Conservation (phyloP, 1,140 invertebrate species). For the Dinoponera quadriceps region DNA sequence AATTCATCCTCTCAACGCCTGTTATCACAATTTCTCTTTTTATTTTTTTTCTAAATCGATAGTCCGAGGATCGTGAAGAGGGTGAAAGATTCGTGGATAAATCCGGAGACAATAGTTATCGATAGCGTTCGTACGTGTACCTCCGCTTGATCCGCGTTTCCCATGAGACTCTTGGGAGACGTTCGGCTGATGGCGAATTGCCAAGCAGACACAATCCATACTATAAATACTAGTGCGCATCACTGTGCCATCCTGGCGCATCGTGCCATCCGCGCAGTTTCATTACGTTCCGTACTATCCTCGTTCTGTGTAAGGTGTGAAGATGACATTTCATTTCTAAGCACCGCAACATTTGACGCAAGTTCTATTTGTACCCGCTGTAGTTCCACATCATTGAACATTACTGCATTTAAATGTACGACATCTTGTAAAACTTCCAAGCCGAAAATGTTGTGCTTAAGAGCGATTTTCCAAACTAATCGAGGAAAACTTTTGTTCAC, state of each 20-base stretch:
- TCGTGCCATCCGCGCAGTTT: slow-evolving; percentile 60
- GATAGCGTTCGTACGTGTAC: slow-evolving; percentile 32
- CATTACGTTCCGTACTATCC: slow-evolving; percentile 69
- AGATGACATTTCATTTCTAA: too few species aligned
- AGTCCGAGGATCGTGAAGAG: not conserved
- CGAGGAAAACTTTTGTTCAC: too few species aligned
- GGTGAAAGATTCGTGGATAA: slow-evolving; percentile 36
- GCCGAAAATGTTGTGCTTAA: too few species aligned
- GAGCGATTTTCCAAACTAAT: too few species aligned
- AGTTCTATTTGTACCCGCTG: too few species aligned
- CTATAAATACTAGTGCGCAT: slow-evolving; percentile 80
- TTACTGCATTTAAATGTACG: too few species aligned
- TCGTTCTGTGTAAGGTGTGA: too few species aligned
- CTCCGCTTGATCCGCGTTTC: slow-evolving; percentile 38
- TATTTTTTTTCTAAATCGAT: not conserved
- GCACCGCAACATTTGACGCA: too few species aligned
- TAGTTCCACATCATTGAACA: too few species aligned
- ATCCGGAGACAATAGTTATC: slow-evolving; percentile 51
- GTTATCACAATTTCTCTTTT: too few species aligned
- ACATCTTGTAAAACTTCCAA: too few species aligned
- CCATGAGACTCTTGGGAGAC: slow-evolving; percentile 68
- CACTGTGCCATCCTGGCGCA: slow-evolving; percentile 72
- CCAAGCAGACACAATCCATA: slow-evolving; percentile 83
- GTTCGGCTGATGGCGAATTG: slow-evolving; percentile 76
- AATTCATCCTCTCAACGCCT: too few species aligned